Evolutionary conservation across 1,140 invertebrate genomes (phyloP), one percentile per base, ranked within the genome.

Genomic region (Neoseiulus cucumeris): DNA sequence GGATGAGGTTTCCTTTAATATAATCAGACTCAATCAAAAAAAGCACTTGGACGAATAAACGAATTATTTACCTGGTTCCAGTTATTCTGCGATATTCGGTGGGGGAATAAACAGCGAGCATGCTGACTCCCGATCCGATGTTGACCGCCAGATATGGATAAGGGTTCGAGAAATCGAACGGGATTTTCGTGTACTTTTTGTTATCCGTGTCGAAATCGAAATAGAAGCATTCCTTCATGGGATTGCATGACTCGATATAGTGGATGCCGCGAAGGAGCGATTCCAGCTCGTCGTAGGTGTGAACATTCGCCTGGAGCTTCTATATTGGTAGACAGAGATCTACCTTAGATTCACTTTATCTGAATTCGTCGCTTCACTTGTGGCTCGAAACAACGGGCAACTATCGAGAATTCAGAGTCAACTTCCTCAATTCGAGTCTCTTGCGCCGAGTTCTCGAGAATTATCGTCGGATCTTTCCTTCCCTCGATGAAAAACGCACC

Each of bases 61-160:
- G 66, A 28, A 0, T 20, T 65, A 64, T 65, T 66, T 69, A 78
- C 77, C 90, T 94, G 66, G 93, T 96, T 66, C 95, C 94, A 70
- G 90, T 91, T 72, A 98, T 89, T 72, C 95, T 82, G 75, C 86
- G 87, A 75, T 87, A 98, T 72, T 91, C 83, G 67, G 86, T 83
- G 44, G 89, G 86, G n/a, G 87, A 89, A 73, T 87, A 83, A 2
- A 98, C 95, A 20, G 89, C 84, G 64, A 98, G 76, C 71, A 98
- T 87, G 73, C 91, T 95, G 0, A 98, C 94, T 42, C 95, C 94
- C 42, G 91, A 96, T 29, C 95, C 95, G 72, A 98, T 88, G 78
- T 98, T 98, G 0, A 98, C 93, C 71, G 97, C 80, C 70, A 98
- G 79, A 76, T 97, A 98, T 1, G 95, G 95, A 80, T 96, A 98